Evolutionary conservation across 2,113 vertebrate species (phyloP), one percentile per base, ranked within the genome.

Genomic region (Pomatorhinus ruficollis): DNA sequence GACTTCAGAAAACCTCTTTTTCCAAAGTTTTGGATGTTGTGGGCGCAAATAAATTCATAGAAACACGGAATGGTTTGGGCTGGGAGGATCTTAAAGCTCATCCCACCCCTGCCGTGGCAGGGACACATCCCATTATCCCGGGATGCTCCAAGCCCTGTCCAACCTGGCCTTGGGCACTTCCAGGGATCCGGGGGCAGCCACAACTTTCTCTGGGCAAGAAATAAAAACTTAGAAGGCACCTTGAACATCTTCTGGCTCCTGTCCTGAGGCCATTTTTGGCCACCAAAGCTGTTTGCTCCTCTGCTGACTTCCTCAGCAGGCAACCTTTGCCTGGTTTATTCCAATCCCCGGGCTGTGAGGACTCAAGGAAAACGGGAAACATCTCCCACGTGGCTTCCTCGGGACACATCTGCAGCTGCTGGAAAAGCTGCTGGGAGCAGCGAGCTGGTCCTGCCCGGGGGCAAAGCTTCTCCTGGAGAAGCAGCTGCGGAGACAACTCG

Each of bases 141-240:
- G 50, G 22, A 0, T 19, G 18, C 10, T 72, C 59, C 75, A 42
- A 80, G 14, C 35, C 57, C 0, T 3, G 1, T 72, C 35, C 68
- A 59, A 0, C 60, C 31, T 4, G 22, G 10, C 18, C 15, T 3
- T 9, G 86, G 44, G 8, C 19, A 14, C 31, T 39, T 2, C 33
- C 77, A 66, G 33, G 52, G 15, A 44, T n/a, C 13, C 66, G 42
- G 33, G 7, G 8, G 8, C 44, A 81, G 37, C 68, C 60, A 44
- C 52, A 52, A 33, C 77, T 74, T 0, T 0, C 69, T 74, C 44
- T 52, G 44, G 12, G 10, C 20, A 59, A 8, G 3, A 78, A 77
- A 12, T 21, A n/a, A 83, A 69, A 54, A 30, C 10, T 3, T 12
- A 74, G 25, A 90, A 37, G 42, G 22, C 39, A 81, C 39, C 31